Conservation (phyloP, 2,113 vertebrate genomes). For the Lanius ludovicianus region DNA sequence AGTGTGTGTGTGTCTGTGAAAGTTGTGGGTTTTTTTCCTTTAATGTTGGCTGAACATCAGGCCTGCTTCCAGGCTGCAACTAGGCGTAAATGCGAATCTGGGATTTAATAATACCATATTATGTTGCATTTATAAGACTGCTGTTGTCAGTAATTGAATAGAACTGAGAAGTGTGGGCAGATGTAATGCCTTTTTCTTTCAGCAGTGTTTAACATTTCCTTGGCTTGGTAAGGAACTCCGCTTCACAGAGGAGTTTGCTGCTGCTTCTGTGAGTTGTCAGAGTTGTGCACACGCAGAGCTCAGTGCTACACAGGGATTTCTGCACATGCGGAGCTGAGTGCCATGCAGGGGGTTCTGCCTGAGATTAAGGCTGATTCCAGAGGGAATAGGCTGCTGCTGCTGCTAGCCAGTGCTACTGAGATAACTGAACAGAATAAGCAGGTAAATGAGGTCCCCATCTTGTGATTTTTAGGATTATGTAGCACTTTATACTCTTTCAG, state of each 20-base stretch:
- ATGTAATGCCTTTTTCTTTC: constrained; percentile 51
- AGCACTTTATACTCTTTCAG: background rate
- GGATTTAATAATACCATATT: constrained; percentile 31
- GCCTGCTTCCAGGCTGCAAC: constrained; percentile 29
- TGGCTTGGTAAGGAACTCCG: constrained; percentile 25
- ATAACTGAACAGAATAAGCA: background rate
- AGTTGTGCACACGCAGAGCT: background rate
- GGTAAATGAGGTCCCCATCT: background rate
- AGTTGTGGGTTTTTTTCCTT: constrained; percentile 52
- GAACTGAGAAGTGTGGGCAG: constrained; percentile 25
- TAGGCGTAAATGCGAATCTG: background rate
- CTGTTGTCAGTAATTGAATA: constrained; percentile 43
- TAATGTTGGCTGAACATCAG: background rate
- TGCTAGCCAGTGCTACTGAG: background rate
- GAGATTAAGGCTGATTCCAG: background rate
- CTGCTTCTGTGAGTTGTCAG: constrained; percentile 33
- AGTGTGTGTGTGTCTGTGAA: background rate
- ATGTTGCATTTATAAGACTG: background rate
- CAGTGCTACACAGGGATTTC: background rate
- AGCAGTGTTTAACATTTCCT: constrained; percentile 45
- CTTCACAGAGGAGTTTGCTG: constrained; percentile 36
- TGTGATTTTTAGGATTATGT: background rate
- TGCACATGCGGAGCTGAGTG: background rate
- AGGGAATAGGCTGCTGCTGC: background rate
- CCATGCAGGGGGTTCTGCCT: background rate